Evolutionary conservation across 37 sponge, comb jelly and placozoan species (phyloP).

Genomic region (Chondrilla cf. caribensis): DNA sequence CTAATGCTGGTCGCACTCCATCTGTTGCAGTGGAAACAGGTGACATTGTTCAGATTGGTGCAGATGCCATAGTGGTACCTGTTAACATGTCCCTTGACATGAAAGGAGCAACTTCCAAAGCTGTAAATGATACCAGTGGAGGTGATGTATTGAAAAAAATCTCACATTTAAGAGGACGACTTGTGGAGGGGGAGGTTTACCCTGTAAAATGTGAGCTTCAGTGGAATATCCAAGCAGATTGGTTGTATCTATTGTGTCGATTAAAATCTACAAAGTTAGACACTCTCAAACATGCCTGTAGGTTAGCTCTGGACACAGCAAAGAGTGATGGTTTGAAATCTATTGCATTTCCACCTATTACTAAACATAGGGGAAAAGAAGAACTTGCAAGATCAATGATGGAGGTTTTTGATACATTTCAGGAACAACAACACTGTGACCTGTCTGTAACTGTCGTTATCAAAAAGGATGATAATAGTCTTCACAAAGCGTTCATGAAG

Average conservation of each 20-base stretch:
- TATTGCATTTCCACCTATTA: constrained; percentile 59
- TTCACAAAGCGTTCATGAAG: neutral
- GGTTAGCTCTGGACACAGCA: constrained; percentile 19
- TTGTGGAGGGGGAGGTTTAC: too few relatives aligned
- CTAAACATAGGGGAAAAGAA: neutral
- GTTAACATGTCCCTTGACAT: neutral
- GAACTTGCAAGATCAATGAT: neutral
- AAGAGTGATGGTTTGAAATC: constrained; percentile 28
- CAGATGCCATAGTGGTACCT: constrained; percentile 13
- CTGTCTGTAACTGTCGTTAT: neutral
- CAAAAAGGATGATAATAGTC: neutral
- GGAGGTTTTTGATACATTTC: neutral
- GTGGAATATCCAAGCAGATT: too few relatives aligned
- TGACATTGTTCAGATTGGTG: neutral
- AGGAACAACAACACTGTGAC: neutral
- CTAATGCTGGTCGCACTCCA: too few relatives aligned
- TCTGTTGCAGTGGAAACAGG: neutral
- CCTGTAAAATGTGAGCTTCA: too few relatives aligned
- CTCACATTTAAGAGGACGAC: too few relatives aligned
- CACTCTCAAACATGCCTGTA: constrained; percentile 24
- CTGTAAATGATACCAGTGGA: neutral
- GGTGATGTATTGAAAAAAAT: neutral
- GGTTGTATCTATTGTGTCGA: too few relatives aligned
- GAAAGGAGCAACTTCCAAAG: neutral
- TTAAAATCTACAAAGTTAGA: too few relatives aligned